phyloP scores from a whole-genome alignment of 64 coral and sea anemone species.

The Actinia tenebrosa region DNA sequence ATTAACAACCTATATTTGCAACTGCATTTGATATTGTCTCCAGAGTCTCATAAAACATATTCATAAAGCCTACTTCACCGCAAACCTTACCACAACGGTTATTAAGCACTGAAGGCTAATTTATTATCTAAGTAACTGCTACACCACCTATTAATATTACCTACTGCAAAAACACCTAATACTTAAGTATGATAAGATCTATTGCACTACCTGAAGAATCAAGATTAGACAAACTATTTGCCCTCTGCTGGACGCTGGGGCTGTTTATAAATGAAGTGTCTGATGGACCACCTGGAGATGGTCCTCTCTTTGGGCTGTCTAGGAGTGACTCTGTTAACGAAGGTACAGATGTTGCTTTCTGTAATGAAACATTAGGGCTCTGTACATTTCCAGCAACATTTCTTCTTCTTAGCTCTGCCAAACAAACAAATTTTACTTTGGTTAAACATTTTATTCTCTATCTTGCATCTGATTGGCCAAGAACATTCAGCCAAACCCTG shows the following conservation, averaged over 20 bases:
- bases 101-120: too few species aligned
- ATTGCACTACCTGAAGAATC: neutral
- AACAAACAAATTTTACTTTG: neutral
- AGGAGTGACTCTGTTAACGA: conserved; percentile 41
- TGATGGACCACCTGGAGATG: conserved; percentile 13
- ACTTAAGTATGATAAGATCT: neutral
- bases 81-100: too few species aligned
- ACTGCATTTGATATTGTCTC: too few species aligned
- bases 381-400: conserved; percentile 23
- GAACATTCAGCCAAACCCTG: neutral
- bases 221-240: conserved; percentile 6
- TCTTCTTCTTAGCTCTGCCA: conserved; percentile 75
- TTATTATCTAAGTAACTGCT: too few species aligned
- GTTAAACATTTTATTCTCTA: neutral
- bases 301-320: conserved; percentile 6
- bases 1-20: too few species aligned
- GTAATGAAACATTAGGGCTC: conserved; percentile 45
- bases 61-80: too few species aligned
- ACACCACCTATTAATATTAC: too few species aligned
- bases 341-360: conserved; percentile 60
- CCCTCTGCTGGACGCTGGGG: conserved; percentile 18
- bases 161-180: neutral
- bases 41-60: too few species aligned
- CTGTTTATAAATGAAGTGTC: neutral
- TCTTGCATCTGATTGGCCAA: neutral